These are phyloP conservation scores for Lucilia sericata DNA, from an alignment of 1,140 invertebrate species.

Conservation along the genomic window DNA sequence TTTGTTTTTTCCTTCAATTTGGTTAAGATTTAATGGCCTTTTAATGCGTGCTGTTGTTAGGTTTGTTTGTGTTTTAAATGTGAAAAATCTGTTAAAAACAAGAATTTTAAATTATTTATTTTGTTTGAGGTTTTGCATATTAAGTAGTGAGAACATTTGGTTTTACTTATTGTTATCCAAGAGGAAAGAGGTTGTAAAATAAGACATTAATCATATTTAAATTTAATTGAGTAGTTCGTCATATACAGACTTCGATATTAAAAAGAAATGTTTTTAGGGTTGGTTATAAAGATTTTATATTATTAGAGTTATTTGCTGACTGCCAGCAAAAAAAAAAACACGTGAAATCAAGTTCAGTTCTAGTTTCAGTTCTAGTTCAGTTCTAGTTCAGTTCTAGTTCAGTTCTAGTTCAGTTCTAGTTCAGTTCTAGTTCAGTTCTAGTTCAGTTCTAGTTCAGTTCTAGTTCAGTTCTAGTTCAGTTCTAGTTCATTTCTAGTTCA, in stretches of 20 bases:
- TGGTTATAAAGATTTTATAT: too few species aligned
- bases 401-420: too few species aligned
- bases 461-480: too few species aligned
- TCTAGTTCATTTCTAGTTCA: too few species aligned
- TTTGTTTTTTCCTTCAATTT: constrained; percentile 18
- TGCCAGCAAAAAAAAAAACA: too few species aligned
- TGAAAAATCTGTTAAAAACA: constrained; percentile 17
- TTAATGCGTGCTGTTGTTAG: constrained; percentile 24
- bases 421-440: too few species aligned
- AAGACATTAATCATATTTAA: constrained; percentile 3
- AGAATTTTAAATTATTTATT: constrained; percentile 36
- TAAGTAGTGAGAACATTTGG: not conserved
- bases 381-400: too few species aligned
- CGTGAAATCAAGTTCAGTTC: too few species aligned
- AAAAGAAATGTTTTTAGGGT: too few species aligned
- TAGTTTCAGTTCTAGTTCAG: too few species aligned
- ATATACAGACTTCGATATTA: not conserved
- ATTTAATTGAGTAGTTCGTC: constrained; percentile 9
- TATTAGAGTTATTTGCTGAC: too few species aligned
- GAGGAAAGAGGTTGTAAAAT: not conserved
- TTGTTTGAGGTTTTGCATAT: constrained; percentile 41
- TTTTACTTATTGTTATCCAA: not conserved
- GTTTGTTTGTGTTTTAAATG: constrained; percentile 8
- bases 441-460: too few species aligned
- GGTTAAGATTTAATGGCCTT: constrained; percentile 28